phyloP scores from a whole-genome alignment of 2,113 vertebrate genomes.

The Emberiza fucata region DNA sequence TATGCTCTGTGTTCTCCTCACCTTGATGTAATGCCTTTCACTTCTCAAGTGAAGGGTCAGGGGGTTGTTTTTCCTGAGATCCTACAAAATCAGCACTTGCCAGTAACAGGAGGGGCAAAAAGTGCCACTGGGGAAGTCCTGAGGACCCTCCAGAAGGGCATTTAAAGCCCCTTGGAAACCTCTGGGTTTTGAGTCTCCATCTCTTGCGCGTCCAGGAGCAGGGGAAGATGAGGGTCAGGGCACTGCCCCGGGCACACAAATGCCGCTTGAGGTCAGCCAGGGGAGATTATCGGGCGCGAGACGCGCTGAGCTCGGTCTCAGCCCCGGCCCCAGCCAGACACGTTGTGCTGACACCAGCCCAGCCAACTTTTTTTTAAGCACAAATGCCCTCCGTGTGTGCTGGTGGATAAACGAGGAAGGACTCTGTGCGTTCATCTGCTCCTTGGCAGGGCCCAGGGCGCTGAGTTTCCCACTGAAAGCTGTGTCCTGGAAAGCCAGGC shows the following conservation, averaged over 20 bases:
- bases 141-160: background rate
- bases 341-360: slow-evolving; percentile 13
- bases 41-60: rapidly evolving
- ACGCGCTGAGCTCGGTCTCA: slow-evolving; percentile 12
- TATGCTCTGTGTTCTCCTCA: background rate
- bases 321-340: background rate
- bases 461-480: background rate
- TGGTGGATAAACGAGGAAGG: background rate
- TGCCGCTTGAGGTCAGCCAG: slow-evolving; percentile 35
- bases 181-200: background rate
- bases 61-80: background rate
- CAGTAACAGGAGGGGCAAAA: background rate
- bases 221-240: background rate
- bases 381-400: background rate
- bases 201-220: rapidly evolving
- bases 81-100: background rate
- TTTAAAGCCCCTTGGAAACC: no score
- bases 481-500: background rate
- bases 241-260: background rate
- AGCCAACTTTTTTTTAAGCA: slow-evolving; percentile 7
- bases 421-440: background rate
- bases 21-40: background rate
- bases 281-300: background rate
- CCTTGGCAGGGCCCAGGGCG: rapidly evolving
- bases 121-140: background rate